These are phyloP conservation scores for Emydoidea blandingii DNA, from an alignment of 2,797 vertebrate genomes.

Conservation along the genomic window DNA sequence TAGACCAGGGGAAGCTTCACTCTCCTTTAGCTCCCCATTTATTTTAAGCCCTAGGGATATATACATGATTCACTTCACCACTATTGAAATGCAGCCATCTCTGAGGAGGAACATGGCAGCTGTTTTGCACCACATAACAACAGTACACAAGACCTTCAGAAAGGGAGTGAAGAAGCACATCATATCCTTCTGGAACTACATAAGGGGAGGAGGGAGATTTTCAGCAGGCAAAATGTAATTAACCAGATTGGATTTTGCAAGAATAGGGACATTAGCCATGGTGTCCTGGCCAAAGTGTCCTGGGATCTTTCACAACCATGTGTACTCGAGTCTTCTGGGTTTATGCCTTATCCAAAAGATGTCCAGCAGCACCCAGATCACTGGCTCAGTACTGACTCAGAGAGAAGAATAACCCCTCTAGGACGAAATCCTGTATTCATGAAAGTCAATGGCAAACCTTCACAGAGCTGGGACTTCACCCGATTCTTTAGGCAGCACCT, in stretches of 20 bases:
- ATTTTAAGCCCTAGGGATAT: neutral
- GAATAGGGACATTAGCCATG: neutral
- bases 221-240: neutral
- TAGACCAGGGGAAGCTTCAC: slow-evolving; percentile 29
- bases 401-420: neutral
- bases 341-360: neutral
- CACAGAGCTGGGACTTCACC: neutral
- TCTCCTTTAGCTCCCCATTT: slow-evolving; percentile 32
- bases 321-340: neutral
- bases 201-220: neutral
- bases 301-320: neutral
- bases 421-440: neutral
- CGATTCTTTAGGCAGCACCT: neutral
- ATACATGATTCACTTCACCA: neutral
- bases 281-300: neutral
- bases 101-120: neutral
- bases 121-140: neutral
- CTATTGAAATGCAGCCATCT: slow-evolving; percentile 3
- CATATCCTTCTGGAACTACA: neutral
- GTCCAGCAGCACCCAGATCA: neutral
- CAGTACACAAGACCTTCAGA: neutral
- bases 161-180: neutral
- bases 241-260: neutral
- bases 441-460: neutral
- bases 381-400: accelerated